Evolutionary conservation across 1,140 invertebrate species (phyloP).

Genomic region (Philopotamus ludificatus): DNA sequence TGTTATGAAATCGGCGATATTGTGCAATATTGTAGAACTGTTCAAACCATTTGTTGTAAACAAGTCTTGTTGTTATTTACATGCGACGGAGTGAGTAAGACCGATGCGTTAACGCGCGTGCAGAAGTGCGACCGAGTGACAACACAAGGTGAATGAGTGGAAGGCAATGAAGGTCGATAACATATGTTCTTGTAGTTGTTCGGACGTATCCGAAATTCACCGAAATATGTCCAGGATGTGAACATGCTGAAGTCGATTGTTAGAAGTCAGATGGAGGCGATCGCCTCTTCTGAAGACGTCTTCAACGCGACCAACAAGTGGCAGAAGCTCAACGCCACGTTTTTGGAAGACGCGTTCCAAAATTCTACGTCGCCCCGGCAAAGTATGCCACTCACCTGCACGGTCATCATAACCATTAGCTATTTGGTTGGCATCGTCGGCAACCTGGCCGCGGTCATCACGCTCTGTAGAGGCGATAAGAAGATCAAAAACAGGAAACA

Average conservation of each 20-base stretch:
- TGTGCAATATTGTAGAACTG: no score
- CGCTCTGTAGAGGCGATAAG: slow-evolving; percentile 51
- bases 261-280: slow-evolving; percentile 22
- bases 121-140: no score
- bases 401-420: slow-evolving; percentile 42
- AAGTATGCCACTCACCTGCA: slow-evolving; percentile 23
- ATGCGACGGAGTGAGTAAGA: not conserved
- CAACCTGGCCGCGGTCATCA: slow-evolving; percentile 50
- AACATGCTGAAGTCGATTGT: slow-evolving; percentile 17
- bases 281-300: slow-evolving; percentile 14
- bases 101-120: not conserved
- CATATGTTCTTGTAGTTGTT: not conserved
- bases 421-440: slow-evolving; percentile 52
- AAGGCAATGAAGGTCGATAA: slow-evolving; percentile 29
- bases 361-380: slow-evolving; percentile 19
- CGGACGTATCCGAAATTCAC: not conserved
- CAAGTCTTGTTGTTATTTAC: not conserved
- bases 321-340: slow-evolving; percentile 17
- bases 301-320: slow-evolving; percentile 7
- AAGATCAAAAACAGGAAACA: slow-evolving; percentile 75
- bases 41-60: no score
- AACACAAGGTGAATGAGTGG: slow-evolving; percentile 15
- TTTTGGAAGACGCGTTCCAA: not conserved
- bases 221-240: not conserved
- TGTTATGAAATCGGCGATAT: no score